These are phyloP conservation scores for Paguma larvata DNA, from an alignment of 2,797 vertebrate genomes.

Conservation along the genomic window DNA sequence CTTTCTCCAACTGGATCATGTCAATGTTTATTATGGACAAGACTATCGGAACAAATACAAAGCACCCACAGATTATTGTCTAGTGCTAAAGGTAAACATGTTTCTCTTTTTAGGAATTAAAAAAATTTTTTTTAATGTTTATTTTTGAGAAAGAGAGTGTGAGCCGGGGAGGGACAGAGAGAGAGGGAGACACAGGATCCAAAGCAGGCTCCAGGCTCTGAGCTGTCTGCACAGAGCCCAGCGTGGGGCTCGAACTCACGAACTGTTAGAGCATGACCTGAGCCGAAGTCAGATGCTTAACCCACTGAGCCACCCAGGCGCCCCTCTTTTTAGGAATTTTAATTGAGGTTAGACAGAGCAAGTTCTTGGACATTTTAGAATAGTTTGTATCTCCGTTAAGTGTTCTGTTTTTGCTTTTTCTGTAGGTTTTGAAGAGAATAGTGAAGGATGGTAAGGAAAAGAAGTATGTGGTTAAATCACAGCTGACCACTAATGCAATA, in stretches of 20 bases:
- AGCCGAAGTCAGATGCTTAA: too few species aligned
- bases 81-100: constrained; percentile 95
- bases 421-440: background rate
- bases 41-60: constrained; percentile 99
- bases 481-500: background rate
- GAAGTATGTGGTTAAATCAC: background rate
- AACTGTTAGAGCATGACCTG: too few species aligned
- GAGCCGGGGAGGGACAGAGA: too few species aligned
- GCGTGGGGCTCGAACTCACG: too few species aligned
- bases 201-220: too few species aligned
- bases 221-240: too few species aligned
- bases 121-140: too few species aligned
- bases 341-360: background rate
- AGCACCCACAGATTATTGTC: constrained; percentile 97
- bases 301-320: too few species aligned
- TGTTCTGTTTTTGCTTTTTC: constrained; percentile 29
- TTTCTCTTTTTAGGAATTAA: constrained; percentile 22
- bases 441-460: background rate
- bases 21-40: constrained; percentile 97
- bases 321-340: constrained; percentile 25
- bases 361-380: constrained; percentile 24
- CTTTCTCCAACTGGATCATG: constrained; percentile 98
- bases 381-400: background rate
- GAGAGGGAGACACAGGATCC: too few species aligned
- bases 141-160: too few species aligned